Percentiles rank a stretch among this genome's conserved stretches.
These are phyloP conservation scores for Picathartes gymnocephalus DNA, from an alignment of 2,113 vertebrate genomes.

Conservation along the genomic window DNA sequence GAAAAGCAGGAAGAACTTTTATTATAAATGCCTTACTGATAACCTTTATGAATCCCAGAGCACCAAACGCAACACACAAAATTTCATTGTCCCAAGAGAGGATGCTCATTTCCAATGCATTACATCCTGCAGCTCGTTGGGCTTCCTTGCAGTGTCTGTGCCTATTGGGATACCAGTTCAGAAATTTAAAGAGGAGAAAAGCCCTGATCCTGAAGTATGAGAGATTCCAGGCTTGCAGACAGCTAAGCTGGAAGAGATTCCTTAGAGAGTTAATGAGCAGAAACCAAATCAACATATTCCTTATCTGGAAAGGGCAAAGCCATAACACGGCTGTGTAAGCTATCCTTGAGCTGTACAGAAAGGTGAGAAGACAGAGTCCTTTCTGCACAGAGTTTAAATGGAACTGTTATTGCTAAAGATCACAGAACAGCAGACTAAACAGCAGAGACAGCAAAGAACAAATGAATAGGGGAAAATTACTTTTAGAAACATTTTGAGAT, in stretches of 20 bases:
- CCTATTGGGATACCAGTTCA: background rate
- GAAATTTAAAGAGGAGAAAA: background rate
- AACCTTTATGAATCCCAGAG: constrained; percentile 88
- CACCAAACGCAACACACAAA: constrained; percentile 69
- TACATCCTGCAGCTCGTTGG: background rate
- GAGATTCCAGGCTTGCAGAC: background rate
- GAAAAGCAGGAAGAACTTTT: constrained; percentile 64
- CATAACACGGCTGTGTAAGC: background rate
- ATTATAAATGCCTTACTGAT: constrained; percentile 83
- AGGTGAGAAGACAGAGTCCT: background rate
- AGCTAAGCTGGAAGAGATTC: background rate
- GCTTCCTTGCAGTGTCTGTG: background rate
- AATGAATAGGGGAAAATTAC: background rate
- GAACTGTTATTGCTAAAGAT: background rate
- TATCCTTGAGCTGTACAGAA: constrained; percentile 1
- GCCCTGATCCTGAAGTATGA: background rate
- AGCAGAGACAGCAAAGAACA: background rate
- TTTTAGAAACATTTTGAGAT: background rate
- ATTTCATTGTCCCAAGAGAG: constrained; percentile 73
- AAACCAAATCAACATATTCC: constrained; percentile 35
- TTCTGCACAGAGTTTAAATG: constrained; percentile 11
- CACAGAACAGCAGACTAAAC: constrained; percentile 1
- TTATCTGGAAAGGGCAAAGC: constrained; percentile 22
- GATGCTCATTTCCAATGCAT: constrained; percentile 56
- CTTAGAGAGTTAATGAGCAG: constrained; percentile 14